Base-by-base conservation (phyloP, 1,140 invertebrate species). In the Heliconius himera region DNA sequence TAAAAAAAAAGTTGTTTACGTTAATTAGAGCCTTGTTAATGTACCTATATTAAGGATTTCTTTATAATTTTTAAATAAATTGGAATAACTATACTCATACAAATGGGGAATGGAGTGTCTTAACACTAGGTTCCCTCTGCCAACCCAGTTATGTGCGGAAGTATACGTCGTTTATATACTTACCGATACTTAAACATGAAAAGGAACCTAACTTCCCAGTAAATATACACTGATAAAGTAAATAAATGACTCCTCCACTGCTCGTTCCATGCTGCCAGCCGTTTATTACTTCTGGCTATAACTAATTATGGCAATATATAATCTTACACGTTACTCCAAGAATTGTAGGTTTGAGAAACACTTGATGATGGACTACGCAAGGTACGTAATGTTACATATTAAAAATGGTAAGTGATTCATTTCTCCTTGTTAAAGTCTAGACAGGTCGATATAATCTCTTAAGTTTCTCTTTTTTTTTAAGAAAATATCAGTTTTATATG, bases 291-390 rank as follows among this genome's bases (percentile, higher is more conserved):
- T 76, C 76, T 77, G 76, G 72, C 81, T 78, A 80, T 82, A 84
- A 84, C 79, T 84, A 82, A 84, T 84, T 82, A 79, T 76, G 22
- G 74, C 77, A 82, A 80, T 75, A 82, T 82, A 84, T 82, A 84
- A 84, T 75, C 74, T 75, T 75, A 60, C 29, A 76, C n/a, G 66
- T 60, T 56, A 41, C n/a, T 26, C 60, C 16, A 66, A 66, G 60
- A 66, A 66, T 18, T 66, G 26, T 29, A 26, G 60, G 60, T 66
- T 66, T 29, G 11, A 29, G 60, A 66, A 29, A 66, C 26, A 29
- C 8, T 60, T 26, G n/a, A 60, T 26, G 22, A 60, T 26, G 11
- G n/a, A 60, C 8, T 60, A 22, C 22, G 26, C n/a, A 2, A 56
- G n/a, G 1, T 56, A 56, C 8, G 54, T 60, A 26, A 51, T 51